Conservation (phyloP, 92 coral and sea anemone genomes). For the Zoanthus solanderi region DNA sequence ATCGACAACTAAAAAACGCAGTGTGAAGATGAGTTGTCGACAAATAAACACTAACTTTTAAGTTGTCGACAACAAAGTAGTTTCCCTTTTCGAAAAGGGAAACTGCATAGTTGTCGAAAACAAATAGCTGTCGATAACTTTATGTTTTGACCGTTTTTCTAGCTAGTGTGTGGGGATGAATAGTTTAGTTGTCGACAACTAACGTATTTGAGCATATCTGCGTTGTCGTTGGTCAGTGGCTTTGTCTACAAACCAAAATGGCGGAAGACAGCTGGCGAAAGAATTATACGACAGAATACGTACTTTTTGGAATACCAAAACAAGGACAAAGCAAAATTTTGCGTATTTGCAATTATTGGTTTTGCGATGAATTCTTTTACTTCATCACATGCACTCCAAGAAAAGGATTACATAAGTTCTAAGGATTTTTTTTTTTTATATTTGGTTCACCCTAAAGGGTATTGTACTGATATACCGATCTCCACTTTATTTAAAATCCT, state of each 20-base stretch:
- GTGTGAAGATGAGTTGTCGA: background rate
- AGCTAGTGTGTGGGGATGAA: conserved; percentile 2
- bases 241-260: no score
- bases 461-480: no score
- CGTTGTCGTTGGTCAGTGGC: conserved; percentile 47
- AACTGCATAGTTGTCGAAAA: background rate
- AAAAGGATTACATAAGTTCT: background rate
- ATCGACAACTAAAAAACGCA: conserved; percentile 12
- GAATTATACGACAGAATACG: conserved; percentile 21
- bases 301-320: conserved; percentile 16
- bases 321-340: background rate
- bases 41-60: background rate
- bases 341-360: no score
- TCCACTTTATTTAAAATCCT: no score
- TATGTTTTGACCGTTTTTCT: conserved; percentile 1
- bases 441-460: no score
- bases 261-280: background rate
- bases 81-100: no score
- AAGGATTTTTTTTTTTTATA: no score
- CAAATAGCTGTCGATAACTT: conserved; percentile 44
- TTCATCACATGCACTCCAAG: background rate
- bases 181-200: conserved; percentile 41
- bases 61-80: conserved; percentile 6
- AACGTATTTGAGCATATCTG: conserved; percentile 29
- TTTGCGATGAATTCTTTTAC: no score